Conservation (phyloP, 1,140 invertebrate genomes). For the Ericerus pela region DNA sequence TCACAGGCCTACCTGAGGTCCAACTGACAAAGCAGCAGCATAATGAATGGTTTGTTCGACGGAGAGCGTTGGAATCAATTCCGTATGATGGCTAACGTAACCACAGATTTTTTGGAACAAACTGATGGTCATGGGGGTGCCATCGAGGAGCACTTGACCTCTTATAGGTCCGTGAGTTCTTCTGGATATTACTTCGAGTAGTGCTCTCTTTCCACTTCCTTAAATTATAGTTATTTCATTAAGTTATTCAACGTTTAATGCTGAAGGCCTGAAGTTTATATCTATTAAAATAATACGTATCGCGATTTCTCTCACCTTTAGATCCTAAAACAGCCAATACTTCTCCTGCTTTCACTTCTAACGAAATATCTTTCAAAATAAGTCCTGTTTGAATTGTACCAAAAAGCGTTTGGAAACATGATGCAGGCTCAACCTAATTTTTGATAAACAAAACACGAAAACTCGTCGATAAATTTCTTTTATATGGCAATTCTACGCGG, state of each 20-base stretch:
- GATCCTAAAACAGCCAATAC: conserved; percentile 82
- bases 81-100: conserved; percentile 67
- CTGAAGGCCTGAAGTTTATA: too few relatives aligned
- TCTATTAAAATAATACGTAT: too few relatives aligned
- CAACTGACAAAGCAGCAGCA: conserved; percentile 44
- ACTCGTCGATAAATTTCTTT: too few relatives aligned
- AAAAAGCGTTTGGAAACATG: conserved; percentile 57
- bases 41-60: conserved; percentile 72
- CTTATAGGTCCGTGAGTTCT: conserved; percentile 51
- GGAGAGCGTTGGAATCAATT: conserved; percentile 66
- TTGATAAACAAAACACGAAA: conserved; percentile 13
- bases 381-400: conserved; percentile 63
- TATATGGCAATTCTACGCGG: too few relatives aligned
- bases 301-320: conserved; percentile 47
- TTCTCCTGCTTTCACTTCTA: conserved; percentile 77
- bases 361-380: conserved; percentile 78
- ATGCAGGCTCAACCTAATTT: conserved; percentile 56
- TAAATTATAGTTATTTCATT: conserved; percentile 9
- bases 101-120: conserved; percentile 71
- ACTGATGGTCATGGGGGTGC: conserved; percentile 57
- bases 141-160: conserved; percentile 73
- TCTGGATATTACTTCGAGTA: conserved; percentile 80
- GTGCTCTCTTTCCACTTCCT: conserved; percentile 77
- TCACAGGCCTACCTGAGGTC: conserved; percentile 39
- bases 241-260: neutral